phyloP scores from a whole-genome alignment of 2,113 vertebrate genomes.

The Rhadina sibilatrix region DNA sequence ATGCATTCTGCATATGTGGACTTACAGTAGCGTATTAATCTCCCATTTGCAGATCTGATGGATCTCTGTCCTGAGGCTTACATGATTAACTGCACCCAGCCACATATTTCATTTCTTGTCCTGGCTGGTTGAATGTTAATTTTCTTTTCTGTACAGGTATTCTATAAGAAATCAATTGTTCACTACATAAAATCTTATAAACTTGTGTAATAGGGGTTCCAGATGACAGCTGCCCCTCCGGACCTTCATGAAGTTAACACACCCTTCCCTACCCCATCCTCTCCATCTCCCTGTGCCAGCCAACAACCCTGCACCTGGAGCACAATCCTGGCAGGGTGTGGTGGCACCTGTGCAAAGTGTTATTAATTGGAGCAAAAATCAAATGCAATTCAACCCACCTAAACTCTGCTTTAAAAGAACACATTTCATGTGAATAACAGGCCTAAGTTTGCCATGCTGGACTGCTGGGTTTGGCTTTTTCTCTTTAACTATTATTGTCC shows the following conservation, averaged over 20 bases:
- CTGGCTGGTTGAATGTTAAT: slow-evolving; percentile 41
- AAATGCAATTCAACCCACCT: background rate
- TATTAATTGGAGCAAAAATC: background rate
- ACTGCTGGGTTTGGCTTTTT: background rate
- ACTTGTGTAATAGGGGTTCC: background rate
- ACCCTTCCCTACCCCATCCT: background rate
- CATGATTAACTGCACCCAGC: slow-evolving; percentile 17
- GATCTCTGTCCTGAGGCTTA: slow-evolving; percentile 31
- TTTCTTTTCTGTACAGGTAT: slow-evolving; percentile 9
- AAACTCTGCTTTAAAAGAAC: background rate
- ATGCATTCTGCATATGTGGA: background rate
- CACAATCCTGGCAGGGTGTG: accelerated
- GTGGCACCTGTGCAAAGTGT: background rate
- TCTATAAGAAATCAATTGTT: slow-evolving; percentile 39
- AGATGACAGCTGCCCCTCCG: background rate
- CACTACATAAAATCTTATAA: background rate
- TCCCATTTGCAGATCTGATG: slow-evolving; percentile 24
- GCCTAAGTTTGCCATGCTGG: background rate
- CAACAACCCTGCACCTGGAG: background rate
- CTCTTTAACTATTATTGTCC: background rate
- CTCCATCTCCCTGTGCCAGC: background rate
- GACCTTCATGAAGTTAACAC: background rate
- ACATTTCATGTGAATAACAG: background rate
- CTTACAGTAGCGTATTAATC: background rate
- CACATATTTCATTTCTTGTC: slow-evolving; percentile 40